A percentile compares a stretch with the other conserved stretches of the same genome.
These are phyloP conservation scores for Pollenia angustigena DNA, from an alignment of 2,888 invertebrate genomes.

Conservation along the genomic window DNA sequence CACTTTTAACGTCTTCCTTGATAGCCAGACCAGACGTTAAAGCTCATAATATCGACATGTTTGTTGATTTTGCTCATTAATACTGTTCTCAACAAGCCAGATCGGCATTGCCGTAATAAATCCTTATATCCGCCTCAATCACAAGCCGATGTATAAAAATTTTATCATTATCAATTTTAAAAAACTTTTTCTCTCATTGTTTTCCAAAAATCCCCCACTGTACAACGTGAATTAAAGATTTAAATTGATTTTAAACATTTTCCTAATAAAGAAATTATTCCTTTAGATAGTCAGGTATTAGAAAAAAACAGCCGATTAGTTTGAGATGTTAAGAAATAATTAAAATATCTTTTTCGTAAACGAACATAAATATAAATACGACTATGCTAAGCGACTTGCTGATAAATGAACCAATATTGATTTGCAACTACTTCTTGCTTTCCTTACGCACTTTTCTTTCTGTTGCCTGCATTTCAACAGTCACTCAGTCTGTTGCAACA, in stretches of 20 bases:
- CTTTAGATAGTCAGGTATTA: neutral
- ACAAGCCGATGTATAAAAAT: too few relatives aligned
- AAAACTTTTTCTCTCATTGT: too few relatives aligned
- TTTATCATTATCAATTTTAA: too few relatives aligned
- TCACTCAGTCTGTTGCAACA: constrained; percentile 43
- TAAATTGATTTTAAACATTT: neutral
- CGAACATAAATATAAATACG: neutral
- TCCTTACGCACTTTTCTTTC: constrained; percentile 46
- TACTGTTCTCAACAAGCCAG: too few relatives aligned
- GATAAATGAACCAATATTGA: constrained; percentile 5
- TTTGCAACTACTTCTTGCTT: constrained; percentile 6
- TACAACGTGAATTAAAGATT: too few relatives aligned
- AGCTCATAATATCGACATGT: too few relatives aligned
- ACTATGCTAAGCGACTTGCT: neutral
- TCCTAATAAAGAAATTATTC: constrained; percentile 54
- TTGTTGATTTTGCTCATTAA: too few relatives aligned
- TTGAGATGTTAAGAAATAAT: neutral
- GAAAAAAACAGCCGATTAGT: neutral
- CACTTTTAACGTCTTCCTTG: too few relatives aligned
- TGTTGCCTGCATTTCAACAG: neutral
- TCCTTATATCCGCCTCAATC: too few relatives aligned
- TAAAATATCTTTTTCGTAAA: neutral
- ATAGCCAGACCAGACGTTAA: too few relatives aligned
- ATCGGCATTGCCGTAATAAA: too few relatives aligned
- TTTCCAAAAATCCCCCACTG: too few relatives aligned